Evolutionary conservation across 2,797 vertebrate species (phyloP).

Genomic region (Lacerta viridis): DNA sequence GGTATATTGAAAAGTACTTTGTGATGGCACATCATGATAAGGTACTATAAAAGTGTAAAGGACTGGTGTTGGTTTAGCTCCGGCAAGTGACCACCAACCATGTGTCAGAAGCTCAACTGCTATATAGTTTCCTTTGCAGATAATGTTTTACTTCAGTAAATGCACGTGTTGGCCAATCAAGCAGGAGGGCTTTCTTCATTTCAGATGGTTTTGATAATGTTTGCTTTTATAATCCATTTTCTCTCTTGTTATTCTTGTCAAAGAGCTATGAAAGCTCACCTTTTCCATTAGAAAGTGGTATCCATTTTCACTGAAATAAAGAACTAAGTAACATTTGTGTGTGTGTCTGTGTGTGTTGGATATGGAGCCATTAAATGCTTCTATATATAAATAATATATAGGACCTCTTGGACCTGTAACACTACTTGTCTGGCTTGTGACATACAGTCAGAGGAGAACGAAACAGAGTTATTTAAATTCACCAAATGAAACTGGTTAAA

Average conservation of each 20-base stretch:
- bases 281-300: slow-evolving; percentile 37
- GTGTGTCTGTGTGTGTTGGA: background rate
- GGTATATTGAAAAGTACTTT: slow-evolving; percentile 60
- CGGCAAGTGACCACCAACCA: slow-evolving; percentile 40
- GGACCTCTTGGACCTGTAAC: background rate
- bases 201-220: slow-evolving; percentile 56
- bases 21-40: slow-evolving; percentile 44
- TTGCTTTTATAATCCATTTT: slow-evolving; percentile 35
- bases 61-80: background rate
- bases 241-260: slow-evolving; percentile 27
- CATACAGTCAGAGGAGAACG: slow-evolving; percentile 13
- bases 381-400: slow-evolving; percentile 4
- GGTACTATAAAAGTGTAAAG: slow-evolving; percentile 50
- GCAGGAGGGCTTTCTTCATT: slow-evolving; percentile 41
- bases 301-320: slow-evolving; percentile 50
- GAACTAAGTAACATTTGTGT: slow-evolving; percentile 29
- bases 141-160: slow-evolving; percentile 44
- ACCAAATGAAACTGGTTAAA: background rate
- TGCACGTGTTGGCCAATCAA: slow-evolving; percentile 39
- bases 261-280: slow-evolving; percentile 24
- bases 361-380: background rate
- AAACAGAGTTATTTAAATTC: background rate
- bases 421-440: background rate
- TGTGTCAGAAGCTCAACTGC: background rate
- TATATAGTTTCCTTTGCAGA: slow-evolving; percentile 39